Conservation (phyloP, 2,888 invertebrate genomes). For the Xestia xanthographa region DNA sequence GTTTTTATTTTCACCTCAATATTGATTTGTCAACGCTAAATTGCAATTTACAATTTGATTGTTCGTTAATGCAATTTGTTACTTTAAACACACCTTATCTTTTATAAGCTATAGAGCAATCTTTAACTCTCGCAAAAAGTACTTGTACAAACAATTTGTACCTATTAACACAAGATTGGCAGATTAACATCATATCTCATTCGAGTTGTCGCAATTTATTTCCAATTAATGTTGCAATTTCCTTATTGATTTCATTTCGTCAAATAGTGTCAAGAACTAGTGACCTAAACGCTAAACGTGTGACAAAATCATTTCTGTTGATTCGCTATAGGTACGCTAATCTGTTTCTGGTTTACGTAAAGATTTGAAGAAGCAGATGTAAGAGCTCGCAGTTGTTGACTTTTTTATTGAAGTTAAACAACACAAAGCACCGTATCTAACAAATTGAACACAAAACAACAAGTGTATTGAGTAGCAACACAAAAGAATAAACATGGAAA, state of each 20-base stretch:
- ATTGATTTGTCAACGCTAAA: conserved; percentile 72
- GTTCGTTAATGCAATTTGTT: conserved; percentile 67
- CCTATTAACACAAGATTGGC: conserved; percentile 34
- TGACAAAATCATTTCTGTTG: conserved; percentile 40
- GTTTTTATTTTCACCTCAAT: conserved; percentile 67
- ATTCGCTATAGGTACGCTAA: conserved; percentile 31
- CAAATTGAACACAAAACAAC: conserved; percentile 39
- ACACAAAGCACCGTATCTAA: conserved; percentile 49
- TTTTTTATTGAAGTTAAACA: conserved; percentile 47
- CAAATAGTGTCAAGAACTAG: conserved; percentile 30
- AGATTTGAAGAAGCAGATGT: conserved; percentile 21
- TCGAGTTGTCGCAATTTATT: conserved; percentile 42
- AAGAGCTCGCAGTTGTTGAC: conserved; percentile 20
- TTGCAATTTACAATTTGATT: conserved; percentile 68
- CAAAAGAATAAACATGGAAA: conserved; percentile 56
- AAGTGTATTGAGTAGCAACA: conserved; percentile 47
- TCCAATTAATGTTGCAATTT: conserved; percentile 38
- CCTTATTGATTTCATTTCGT: conserved; percentile 36
- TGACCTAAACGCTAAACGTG: conserved; percentile 32
- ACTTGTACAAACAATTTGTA: conserved; percentile 39
- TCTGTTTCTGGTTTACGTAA: conserved; percentile 48
- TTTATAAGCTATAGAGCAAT: conserved; percentile 28
- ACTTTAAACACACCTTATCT: conserved; percentile 52
- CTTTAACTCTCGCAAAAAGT: conserved; percentile 43
- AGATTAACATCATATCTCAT: conserved; percentile 44